Conservation (phyloP, 2,797 vertebrate species). For the Cryptoprocta ferox region DNA sequence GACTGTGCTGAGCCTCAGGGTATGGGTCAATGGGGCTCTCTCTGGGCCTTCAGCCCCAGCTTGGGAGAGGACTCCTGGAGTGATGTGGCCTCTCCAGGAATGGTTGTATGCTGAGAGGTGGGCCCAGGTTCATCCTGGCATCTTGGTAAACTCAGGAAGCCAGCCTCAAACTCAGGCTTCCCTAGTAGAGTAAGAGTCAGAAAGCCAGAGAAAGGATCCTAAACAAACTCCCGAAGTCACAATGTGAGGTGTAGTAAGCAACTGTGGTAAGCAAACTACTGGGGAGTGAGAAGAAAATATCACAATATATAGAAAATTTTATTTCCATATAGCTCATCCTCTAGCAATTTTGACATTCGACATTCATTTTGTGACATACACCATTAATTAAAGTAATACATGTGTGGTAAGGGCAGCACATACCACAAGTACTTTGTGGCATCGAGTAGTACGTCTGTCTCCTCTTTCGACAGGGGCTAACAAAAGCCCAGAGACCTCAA, state of each 20-base stretch:
- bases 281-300: background rate
- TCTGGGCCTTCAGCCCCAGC: background rate
- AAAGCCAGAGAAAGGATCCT: background rate
- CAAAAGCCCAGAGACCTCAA: background rate
- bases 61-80: background rate
- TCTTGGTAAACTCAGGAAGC: background rate
- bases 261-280: background rate
- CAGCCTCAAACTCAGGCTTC: background rate
- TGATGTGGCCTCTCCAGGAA: background rate
- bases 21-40: background rate
- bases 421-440: background rate
- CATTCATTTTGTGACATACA: background rate
- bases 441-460: background rate
- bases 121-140: background rate
- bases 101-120: background rate
- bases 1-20: background rate
- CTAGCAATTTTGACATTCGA: background rate
- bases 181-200: background rate
- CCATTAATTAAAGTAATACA: background rate
- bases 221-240: background rate
- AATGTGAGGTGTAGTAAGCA: background rate
- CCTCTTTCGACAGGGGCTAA: background rate
- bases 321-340: slow-evolving; percentile 33
- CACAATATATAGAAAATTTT: background rate
- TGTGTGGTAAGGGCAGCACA: background rate